phyloP scores from a whole-genome alignment of 2,113 vertebrate species.

The Calyptomena viridis region DNA sequence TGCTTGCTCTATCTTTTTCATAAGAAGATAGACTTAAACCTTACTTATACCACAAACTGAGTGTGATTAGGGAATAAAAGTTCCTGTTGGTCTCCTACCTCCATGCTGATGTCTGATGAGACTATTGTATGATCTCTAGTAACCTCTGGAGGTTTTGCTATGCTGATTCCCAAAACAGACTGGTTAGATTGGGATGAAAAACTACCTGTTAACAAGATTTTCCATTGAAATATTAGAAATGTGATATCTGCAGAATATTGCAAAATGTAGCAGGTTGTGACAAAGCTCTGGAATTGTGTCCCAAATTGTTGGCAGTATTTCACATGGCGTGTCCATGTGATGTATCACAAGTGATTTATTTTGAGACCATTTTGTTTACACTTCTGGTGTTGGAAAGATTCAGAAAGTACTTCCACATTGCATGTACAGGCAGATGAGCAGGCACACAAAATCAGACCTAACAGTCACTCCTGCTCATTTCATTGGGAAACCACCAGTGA shows the following conservation, averaged over 20 bases:
- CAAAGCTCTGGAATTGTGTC: background rate
- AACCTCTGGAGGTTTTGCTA: background rate
- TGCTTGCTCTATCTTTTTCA: background rate
- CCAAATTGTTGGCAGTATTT: background rate
- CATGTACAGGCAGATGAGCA: background rate
- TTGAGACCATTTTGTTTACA: background rate
- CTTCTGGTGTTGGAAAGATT: background rate
- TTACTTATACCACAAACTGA: background rate
- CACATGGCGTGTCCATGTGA: background rate
- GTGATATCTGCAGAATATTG: background rate
- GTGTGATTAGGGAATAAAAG: background rate
- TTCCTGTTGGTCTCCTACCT: background rate
- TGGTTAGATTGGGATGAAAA: background rate
- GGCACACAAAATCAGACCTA: background rate
- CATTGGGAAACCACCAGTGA: background rate
- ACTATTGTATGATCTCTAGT: background rate
- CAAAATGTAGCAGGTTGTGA: background rate
- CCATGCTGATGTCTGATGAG: background rate
- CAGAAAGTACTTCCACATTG: background rate
- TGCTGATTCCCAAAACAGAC: background rate
- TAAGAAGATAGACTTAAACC: background rate
- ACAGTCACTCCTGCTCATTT: background rate
- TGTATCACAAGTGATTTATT: background rate
- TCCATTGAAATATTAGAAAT: background rate
- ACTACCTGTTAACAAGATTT: background rate